Evolutionary conservation across 2,113 vertebrate genomes (phyloP).

Genomic region (Zingel zingel): DNA sequence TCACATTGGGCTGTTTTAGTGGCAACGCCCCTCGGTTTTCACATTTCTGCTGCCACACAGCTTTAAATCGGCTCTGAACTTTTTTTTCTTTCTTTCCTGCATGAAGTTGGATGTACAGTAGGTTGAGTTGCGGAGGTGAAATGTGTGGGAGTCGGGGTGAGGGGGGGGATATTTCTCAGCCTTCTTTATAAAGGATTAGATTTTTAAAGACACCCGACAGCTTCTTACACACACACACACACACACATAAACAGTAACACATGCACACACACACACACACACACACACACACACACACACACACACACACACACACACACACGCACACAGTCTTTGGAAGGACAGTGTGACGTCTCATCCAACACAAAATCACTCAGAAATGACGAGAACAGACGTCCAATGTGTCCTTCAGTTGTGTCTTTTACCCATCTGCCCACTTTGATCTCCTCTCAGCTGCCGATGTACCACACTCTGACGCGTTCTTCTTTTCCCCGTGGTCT

Average conservation of each 20-base stretch:
- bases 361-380: neutral
- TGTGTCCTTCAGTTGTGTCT: neutral
- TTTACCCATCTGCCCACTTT: constrained; percentile 1
- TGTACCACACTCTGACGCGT: neutral
- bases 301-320: no score
- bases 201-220: no score
- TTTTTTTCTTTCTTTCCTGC: neutral
- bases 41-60: constrained; percentile 2
- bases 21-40: constrained; percentile 31
- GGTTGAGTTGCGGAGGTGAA: neutral
- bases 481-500: neutral
- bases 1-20: constrained; percentile 1
- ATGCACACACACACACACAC: no score
- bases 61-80: constrained; percentile 8
- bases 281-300: no score
- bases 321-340: neutral
- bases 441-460: constrained; percentile 3
- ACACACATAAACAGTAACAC: no score
- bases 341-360: neutral
- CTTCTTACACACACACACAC: no score
- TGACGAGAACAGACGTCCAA: neutral
- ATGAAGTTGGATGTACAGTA: neutral
- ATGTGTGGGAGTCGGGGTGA: neutral
- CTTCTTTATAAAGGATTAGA: neutral
- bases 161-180: neutral